These are phyloP conservation scores for Thymallus thymallus DNA, from an alignment of 2,113 vertebrate species.

Conservation along the genomic window DNA sequence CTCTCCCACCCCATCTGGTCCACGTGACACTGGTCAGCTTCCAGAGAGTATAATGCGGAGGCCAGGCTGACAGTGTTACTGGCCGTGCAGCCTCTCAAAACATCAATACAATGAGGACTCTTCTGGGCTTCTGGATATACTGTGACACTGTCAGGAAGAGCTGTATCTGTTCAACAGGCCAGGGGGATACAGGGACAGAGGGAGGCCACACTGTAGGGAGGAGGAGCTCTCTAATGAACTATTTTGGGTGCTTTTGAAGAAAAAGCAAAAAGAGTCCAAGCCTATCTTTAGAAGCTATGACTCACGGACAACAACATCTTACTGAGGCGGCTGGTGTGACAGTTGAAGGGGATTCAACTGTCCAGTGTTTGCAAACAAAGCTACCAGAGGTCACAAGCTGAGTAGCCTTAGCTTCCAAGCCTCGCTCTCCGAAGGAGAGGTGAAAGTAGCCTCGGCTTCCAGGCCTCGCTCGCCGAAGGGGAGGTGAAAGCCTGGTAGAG, in stretches of 20 bases:
- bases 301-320: neutral
- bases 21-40: conserved; percentile 49
- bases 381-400: neutral
- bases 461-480: too few species aligned
- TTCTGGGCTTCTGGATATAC: conserved; percentile 60
- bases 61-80: conserved; percentile 12
- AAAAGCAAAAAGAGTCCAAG: too few species aligned
- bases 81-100: conserved; percentile 58
- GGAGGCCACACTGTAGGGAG: neutral
- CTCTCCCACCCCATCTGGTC: conserved; percentile 19
- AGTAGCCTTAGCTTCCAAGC: too few species aligned
- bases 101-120: conserved; percentile 65
- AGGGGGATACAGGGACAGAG: conserved; percentile 18
- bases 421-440: too few species aligned
- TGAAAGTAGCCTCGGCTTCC: too few species aligned
- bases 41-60: conserved; percentile 58
- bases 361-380: neutral
- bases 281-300: too few species aligned
- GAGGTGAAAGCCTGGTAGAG: neutral
- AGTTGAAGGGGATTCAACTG: neutral
- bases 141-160: conserved; percentile 17
- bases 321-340: neutral
- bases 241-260: too few species aligned
- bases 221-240: too few species aligned
- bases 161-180: neutral